Base-by-base conservation (phyloP, 2,888 invertebrate species). In the Oeneis ivallda region DNA sequence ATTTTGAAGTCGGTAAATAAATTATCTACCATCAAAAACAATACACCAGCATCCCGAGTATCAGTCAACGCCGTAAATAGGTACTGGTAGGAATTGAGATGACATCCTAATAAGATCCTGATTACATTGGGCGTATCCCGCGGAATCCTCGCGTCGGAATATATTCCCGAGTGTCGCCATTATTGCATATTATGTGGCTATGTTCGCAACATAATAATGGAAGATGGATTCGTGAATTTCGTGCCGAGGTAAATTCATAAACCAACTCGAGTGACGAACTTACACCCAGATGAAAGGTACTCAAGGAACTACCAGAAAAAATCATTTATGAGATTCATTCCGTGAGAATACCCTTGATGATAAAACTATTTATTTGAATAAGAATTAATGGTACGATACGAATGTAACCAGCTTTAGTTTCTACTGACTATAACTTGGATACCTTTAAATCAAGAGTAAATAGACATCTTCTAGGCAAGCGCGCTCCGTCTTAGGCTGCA, bases 71-170 rank as follows among this genome's bases (percentile, higher is more conserved):
- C 9, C 8, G 26, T 26, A 26, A 26, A 50, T 32, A n/a, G 56
- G 19, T 54, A 39, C 37, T 59, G 26, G 66, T 63, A 63, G 66
- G 64, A 52, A 62, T 57, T 60, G 62, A 60, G 62, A 45, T 65
- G 67, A 65, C 67, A 54, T 65, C 57, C 65, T 71, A 74, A 74
- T 71, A 74, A 71, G 71, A 70, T 70, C 64, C 67, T 71, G 71
- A 74, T 74, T 74, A 74, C 70, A 69, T 71, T 68, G 66, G 69
- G 63, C 47, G 67, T 68, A 67, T 69, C 69, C 64, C 64, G 66
- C 62, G 69, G 64, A 72, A 72, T 72, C 71, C 72, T 54, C 72
- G 62, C 70, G 70, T 68, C 71, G 65, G 66, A 58, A 66, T 73
- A 67, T 70, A 72, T 68, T 71, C 70, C 72, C 69, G 63, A 57